Evolutionary conservation across 1,140 invertebrate species (phyloP).

Genomic region (Drosophila quadrilineata): DNA sequence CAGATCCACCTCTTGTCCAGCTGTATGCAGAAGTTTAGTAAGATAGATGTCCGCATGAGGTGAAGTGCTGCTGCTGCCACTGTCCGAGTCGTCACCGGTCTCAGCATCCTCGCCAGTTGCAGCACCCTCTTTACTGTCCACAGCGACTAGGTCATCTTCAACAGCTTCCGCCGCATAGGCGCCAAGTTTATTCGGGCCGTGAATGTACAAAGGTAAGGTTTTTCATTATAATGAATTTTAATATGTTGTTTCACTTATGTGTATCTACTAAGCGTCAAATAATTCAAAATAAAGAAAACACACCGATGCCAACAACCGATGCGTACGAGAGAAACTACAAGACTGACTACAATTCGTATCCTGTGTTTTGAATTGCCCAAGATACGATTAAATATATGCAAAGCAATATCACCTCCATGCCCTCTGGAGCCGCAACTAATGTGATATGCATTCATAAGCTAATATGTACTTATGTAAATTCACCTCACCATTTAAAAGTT

Average conservation of each 20-base stretch:
- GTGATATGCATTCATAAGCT: too few relatives aligned
- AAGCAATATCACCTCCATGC: too few relatives aligned
- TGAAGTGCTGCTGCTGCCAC: conserved; percentile 86
- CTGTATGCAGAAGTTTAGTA: conserved; percentile 87
- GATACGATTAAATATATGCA: too few relatives aligned
- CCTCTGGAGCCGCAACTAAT: too few relatives aligned
- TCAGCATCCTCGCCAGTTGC: conserved; percentile 85
- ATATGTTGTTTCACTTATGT: conserved; percentile 8
- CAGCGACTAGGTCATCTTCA: conserved; percentile 89
- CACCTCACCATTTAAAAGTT: too few relatives aligned
- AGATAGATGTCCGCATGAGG: conserved; percentile 95
- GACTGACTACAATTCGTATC: too few relatives aligned
- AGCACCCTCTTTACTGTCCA: conserved; percentile 86
- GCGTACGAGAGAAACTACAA: conserved; percentile 44
- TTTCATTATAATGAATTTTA: conserved; percentile 82
- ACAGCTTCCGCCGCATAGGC: conserved; percentile 89
- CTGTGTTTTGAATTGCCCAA: too few relatives aligned
- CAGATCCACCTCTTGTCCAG: conserved; percentile 74
- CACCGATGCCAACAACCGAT: conserved; percentile 34
- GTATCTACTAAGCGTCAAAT: conserved; percentile 29
- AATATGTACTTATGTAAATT: too few relatives aligned
- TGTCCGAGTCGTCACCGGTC: conserved; percentile 86
- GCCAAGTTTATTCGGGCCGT: conserved; percentile 83
- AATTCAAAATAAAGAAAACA: conserved; percentile 16
- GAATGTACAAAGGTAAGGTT: conserved; percentile 83